phyloP scores from a whole-genome alignment of 2,797 vertebrate genomes.

The Microhierax caerulescens region DNA sequence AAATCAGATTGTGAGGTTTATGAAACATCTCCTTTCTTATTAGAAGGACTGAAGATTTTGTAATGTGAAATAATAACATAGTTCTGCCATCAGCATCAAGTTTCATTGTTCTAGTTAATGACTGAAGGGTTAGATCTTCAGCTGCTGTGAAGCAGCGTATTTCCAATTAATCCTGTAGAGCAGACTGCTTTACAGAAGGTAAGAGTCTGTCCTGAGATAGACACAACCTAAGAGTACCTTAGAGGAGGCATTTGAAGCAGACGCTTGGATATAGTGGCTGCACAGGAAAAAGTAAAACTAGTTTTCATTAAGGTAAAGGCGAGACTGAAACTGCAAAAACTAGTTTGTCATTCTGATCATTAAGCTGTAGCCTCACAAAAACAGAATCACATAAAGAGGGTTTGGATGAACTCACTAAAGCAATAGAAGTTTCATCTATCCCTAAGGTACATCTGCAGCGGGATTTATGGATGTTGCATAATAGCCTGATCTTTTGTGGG shows the following conservation, averaged over 20 bases:
- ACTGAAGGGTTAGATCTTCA: neutral
- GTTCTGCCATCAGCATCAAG: neutral
- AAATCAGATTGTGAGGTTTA: neutral
- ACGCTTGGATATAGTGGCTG: neutral
- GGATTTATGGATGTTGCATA: neutral
- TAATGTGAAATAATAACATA: neutral
- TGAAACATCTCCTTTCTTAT: neutral
- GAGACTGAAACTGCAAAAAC: neutral
- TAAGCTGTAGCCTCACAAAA: constrained; percentile 22
- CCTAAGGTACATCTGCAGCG: constrained; percentile 2
- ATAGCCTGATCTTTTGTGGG: neutral
- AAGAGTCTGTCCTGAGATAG: neutral
- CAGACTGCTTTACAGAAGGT: neutral
- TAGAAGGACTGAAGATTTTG: neutral
- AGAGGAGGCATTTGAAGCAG: neutral
- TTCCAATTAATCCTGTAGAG: neutral
- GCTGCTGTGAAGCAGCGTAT: neutral
- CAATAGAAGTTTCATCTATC: neutral
- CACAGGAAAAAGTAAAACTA: neutral
- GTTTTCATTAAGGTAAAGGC: neutral
- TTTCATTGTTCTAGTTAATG: neutral
- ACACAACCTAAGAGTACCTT: neutral
- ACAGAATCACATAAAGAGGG: neutral
- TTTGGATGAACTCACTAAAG: constrained; percentile 29
- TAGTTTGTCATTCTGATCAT: neutral